phyloP scores from a whole-genome alignment of 2,797 vertebrate genomes.

The Arrhamphus sclerolepis region DNA sequence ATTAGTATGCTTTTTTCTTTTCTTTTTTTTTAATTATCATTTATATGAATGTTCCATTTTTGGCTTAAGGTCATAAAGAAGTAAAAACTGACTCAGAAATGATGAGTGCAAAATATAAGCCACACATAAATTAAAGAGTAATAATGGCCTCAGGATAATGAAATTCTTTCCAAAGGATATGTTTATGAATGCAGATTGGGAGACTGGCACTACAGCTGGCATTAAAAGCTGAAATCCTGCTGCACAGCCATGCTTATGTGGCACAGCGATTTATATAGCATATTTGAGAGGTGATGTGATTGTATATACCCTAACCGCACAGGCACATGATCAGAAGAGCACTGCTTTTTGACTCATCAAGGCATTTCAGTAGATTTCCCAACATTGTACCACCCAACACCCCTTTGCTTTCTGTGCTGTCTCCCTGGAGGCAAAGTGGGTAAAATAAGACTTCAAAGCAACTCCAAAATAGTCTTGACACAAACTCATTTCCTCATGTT shows the following conservation, averaged over 20 bases:
- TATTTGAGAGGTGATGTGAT: slow-evolving; percentile 12
- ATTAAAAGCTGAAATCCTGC: slow-evolving; percentile 14
- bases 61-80: slow-evolving; percentile 15
- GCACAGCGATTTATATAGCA: slow-evolving; percentile 27
- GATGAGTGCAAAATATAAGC: slow-evolving; percentile 20
- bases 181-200: slow-evolving; percentile 21
- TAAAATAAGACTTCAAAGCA: slow-evolving; percentile 86
- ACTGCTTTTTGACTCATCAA: slow-evolving; percentile 64
- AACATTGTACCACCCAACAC: slow-evolving; percentile 49
- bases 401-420: slow-evolving; percentile 62
- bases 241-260: slow-evolving; percentile 1
- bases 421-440: slow-evolving; percentile 73
- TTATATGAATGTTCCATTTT: not conserved
- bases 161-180: slow-evolving; percentile 38
- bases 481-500: slow-evolving; percentile 83
- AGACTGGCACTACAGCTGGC: not conserved
- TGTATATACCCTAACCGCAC: slow-evolving; percentile 49
- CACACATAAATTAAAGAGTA: slow-evolving; percentile 34
- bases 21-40: not conserved
- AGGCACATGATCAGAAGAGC: slow-evolving; percentile 43
- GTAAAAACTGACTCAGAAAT: slow-evolving; percentile 11
- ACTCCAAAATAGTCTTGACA: slow-evolving; percentile 83
- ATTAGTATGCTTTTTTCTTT: not conserved
- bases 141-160: slow-evolving; percentile 29
- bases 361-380: slow-evolving; percentile 66